These are phyloP conservation scores for Sipha maydis DNA, from an alignment of 2,888 invertebrate species.

Conservation along the genomic window DNA sequence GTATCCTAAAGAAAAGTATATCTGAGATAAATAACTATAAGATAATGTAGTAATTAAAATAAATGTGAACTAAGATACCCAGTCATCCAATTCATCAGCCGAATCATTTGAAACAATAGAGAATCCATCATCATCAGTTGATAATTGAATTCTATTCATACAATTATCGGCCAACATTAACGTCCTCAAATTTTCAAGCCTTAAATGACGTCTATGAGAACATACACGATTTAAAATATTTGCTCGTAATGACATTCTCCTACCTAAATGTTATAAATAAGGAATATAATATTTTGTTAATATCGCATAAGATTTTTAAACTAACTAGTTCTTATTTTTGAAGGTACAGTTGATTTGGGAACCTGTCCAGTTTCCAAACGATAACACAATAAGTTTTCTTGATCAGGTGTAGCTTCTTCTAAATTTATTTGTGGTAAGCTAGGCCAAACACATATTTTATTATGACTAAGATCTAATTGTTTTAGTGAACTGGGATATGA, in stretches of 20 bases:
- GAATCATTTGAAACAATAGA: slow-evolving; percentile 67
- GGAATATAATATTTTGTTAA: neutral
- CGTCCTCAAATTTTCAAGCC: slow-evolving; percentile 83
- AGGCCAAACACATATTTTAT: slow-evolving; percentile 90
- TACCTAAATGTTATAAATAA: slow-evolving; percentile 45
- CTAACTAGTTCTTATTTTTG: slow-evolving; percentile 52
- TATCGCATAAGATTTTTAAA: neutral
- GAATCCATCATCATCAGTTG: slow-evolving; percentile 83
- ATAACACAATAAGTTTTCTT: slow-evolving; percentile 79
- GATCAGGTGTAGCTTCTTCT: slow-evolving; percentile 72
- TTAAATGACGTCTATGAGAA: slow-evolving; percentile 82
- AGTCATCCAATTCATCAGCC: slow-evolving; percentile 71
- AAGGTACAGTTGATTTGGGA: slow-evolving; percentile 64
- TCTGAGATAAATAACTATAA: neutral
- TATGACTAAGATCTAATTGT: slow-evolving; percentile 92
- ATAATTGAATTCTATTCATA: slow-evolving; percentile 81
- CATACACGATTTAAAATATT: slow-evolving; percentile 84
- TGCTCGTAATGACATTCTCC: slow-evolving; percentile 71
- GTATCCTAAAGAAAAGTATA: slow-evolving; percentile 43
- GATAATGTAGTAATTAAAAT: neutral
- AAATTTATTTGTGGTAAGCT: slow-evolving; percentile 80
- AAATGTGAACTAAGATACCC: slow-evolving; percentile 61
- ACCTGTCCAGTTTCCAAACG: slow-evolving; percentile 68
- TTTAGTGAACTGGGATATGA: slow-evolving; percentile 89
- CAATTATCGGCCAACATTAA: slow-evolving; percentile 88